Base-by-base conservation (phyloP, 2,888 invertebrate genomes). In the Embidobia sp. region DNA sequence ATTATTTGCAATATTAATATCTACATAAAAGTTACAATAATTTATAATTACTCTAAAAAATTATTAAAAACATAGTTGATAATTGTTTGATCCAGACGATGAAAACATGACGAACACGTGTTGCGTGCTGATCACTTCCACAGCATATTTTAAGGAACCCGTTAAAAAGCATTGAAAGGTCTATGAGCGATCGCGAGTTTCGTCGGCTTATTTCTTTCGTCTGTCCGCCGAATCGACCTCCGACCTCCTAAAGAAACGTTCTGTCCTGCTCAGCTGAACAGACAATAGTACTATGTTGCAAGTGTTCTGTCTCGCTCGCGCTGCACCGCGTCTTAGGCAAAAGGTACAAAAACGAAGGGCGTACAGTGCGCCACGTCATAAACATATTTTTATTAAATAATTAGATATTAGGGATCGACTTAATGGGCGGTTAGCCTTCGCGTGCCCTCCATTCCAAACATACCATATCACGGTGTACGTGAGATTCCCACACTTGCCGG, bases 371-470 rank as follows among this genome's bases (percentile, higher is more conserved):
- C 89, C 88, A 89, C 89, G 87, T 88, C 88, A 88, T 89, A 89
- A 89, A 89, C 87, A 88, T 88, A 87, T 88, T 89, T 89, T 89
- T 89, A 89, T 89, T 89, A 89, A 89, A 89, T 89, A 89, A 89
- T 89, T 89, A 89, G 89, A 87, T 89, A 88, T 88, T 89, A 85
- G 86, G 83, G 86, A 81, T 85, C 82, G 73, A 77, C 82, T 85
- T 88, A 88, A 88, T 87, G 84, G 87, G 76, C 85, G 88, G 88
- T 88, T 87, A 85, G 87, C 83, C 82, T 72, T 84, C 85, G 85
- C 88, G 87, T 89, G 89, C 87, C 86, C 86, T 84, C 84, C 89
- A 89, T 88, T 89, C 89, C 87, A 81, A 79, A 82, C 87, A 88
- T 89, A 87, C 88, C 88, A 84, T 75, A 61, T 63, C 78, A 79